Conservation (phyloP, 1,140 invertebrate genomes). For the Drosophila parabipectinata region DNA sequence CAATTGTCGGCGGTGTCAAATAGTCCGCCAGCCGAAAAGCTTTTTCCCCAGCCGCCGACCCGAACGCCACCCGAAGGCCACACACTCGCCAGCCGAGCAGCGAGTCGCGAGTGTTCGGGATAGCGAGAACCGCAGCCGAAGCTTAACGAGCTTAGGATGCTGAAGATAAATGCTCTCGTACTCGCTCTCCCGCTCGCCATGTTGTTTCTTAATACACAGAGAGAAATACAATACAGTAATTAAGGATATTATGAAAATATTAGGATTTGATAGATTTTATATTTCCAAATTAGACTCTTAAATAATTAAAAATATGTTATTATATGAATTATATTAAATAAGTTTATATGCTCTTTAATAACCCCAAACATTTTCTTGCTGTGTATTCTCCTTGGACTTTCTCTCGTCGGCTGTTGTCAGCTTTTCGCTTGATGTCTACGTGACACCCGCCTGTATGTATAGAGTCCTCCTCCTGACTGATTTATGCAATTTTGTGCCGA, state of each 20-base stretch:
- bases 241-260: neutral
- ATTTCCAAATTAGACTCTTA: too few relatives aligned
- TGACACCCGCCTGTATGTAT: slow-evolving; percentile 43
- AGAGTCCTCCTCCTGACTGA: slow-evolving; percentile 50
- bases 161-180: neutral
- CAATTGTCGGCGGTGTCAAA: slow-evolving; percentile 38
- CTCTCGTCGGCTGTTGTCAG: slow-evolving; percentile 12
- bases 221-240: neutral
- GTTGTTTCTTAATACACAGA: neutral
- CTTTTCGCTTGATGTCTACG: slow-evolving; percentile 33
- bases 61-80: neutral
- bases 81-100: neutral
- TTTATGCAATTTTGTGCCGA: slow-evolving; percentile 52
- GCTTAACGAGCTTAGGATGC: slow-evolving; percentile 21
- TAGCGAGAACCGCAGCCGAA: slow-evolving; percentile 2
- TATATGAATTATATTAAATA: too few relatives aligned
- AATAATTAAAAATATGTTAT: too few relatives aligned
- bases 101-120: neutral
- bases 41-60: slow-evolving; percentile 9
- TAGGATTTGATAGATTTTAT: too few relatives aligned
- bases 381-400: slow-evolving; percentile 2
- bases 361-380: neutral
- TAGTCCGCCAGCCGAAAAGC: slow-evolving; percentile 41
- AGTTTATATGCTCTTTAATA: too few relatives aligned
- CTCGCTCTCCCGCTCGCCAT: slow-evolving; percentile 6